phyloP scores from a whole-genome alignment of 1,140 invertebrate genomes.

The Drosophila yakuba region DNA sequence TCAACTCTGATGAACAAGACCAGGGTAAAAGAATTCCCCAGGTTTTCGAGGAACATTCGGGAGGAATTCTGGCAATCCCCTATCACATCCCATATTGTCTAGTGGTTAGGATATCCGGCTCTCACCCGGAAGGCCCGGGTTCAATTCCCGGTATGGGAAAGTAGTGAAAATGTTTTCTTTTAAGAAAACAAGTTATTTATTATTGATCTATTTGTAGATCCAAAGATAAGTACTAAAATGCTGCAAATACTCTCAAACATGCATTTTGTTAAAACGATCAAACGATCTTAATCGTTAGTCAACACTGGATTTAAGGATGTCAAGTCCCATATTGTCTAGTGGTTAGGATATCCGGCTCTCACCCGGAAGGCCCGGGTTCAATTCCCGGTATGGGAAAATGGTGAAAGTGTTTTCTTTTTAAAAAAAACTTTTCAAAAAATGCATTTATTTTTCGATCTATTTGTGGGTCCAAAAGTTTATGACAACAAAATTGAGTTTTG shows the following conservation, averaged over 20 bases:
- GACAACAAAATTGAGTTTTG: too few species aligned
- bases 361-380: slow-evolving; percentile 93
- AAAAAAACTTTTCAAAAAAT: too few species aligned
- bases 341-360: slow-evolving; percentile 94
- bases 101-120: slow-evolving; percentile 94
- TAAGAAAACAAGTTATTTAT: too few species aligned
- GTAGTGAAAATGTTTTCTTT: background rate
- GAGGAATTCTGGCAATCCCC: slow-evolving; percentile 86
- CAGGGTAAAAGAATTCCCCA: background rate
- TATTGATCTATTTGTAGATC: too few species aligned
- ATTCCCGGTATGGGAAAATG: slow-evolving; percentile 92
- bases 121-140: slow-evolving; percentile 93
- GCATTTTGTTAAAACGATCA: too few species aligned
- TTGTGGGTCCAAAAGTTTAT: too few species aligned
- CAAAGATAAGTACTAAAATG: too few species aligned
- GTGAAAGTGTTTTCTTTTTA: too few species aligned
- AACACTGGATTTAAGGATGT: background rate
- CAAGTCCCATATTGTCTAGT: slow-evolving; percentile 89
- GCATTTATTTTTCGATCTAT: too few species aligned
- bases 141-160: slow-evolving; percentile 69
- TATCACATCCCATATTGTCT: slow-evolving; percentile 87
- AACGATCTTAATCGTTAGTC: background rate
- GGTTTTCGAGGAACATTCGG: background rate
- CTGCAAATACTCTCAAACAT: too few species aligned
- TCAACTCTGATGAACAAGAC: background rate